A percentile compares a stretch with the other conserved stretches of the same genome.
Conservation (phyloP, 64 coral and sea anemone genomes). For the Cladopsammia gracilis region DNA sequence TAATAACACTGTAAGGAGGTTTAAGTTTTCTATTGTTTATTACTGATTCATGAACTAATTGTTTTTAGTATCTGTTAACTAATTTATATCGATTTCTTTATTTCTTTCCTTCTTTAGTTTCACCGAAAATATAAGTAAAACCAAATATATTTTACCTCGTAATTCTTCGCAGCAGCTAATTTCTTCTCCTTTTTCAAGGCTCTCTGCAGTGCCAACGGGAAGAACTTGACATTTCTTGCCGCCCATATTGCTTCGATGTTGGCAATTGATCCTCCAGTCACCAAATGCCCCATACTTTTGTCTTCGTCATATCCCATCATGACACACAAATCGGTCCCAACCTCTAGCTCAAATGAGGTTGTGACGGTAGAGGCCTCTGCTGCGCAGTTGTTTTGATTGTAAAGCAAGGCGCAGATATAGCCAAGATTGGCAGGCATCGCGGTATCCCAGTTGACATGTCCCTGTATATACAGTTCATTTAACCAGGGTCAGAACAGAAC, state of each 20-base stretch:
- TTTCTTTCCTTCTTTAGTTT: no score
- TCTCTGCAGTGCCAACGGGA: constrained; percentile 42
- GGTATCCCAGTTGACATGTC: constrained; percentile 84
- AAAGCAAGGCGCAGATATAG: constrained; percentile 72
- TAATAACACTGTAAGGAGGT: no score
- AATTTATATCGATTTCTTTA: no score
- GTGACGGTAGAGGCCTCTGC: constrained; percentile 74
- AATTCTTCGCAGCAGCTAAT: constrained; percentile 13
- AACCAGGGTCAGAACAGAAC: no score
- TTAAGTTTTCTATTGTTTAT: no score
- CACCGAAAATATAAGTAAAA: not conserved
- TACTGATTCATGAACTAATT: no score
- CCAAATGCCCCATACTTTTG: constrained; percentile 54
- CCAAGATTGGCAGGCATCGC: constrained; percentile 82
- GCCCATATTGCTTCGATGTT: constrained; percentile 78
- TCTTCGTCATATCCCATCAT: constrained; percentile 83
- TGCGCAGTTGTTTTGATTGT: constrained; percentile 86
- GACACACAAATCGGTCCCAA: constrained; percentile 74
- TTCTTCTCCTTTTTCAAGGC: constrained; percentile 30
- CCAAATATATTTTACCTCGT: constrained; percentile 10
- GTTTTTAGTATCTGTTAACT: no score
- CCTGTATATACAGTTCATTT: constrained; percentile 2
- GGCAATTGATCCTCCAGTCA: constrained; percentile 45
- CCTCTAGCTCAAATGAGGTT: constrained; percentile 78
- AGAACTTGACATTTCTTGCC: constrained; percentile 63